Conservation (phyloP, 2,113 vertebrate genomes). For the Xyrauchen texanus region DNA sequence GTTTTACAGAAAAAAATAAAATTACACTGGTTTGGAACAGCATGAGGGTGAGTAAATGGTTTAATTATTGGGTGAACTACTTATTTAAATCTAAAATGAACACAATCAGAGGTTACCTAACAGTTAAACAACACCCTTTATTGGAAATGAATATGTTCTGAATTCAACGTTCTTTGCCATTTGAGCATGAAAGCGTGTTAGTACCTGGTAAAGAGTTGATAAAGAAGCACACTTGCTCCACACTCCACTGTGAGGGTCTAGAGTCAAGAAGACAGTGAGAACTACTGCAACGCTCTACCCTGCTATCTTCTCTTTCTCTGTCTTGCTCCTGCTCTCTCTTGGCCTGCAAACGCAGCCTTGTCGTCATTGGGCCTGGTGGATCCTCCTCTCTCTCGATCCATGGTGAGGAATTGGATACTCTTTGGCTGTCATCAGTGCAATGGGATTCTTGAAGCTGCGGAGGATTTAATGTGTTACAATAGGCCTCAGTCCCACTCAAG, state of each 20-base stretch:
- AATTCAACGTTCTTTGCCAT: no score
- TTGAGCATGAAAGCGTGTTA: no score
- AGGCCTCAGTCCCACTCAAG: no score
- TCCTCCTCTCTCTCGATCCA: constrained; percentile 60
- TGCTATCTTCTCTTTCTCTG: constrained; percentile 74
- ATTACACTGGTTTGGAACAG: no score
- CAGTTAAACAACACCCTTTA: no score
- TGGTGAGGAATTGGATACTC: constrained; percentile 43
- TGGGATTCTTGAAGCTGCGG: constrained; percentile 80
- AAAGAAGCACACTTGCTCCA: constrained; percentile 89
- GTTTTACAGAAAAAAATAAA: no score
- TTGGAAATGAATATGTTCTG: no score
- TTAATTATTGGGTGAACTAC: no score
- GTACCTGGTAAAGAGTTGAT: constrained; percentile 88
- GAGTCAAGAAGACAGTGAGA: constrained; percentile 70
- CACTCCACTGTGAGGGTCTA: constrained; percentile 84
- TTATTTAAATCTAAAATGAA: no score
- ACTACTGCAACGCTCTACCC: constrained; percentile 73
- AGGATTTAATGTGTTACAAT: neutral
- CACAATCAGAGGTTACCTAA: no score
- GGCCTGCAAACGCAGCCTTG: constrained; percentile 83
- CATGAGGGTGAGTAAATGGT: no score
- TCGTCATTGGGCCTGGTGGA: constrained; percentile 84
- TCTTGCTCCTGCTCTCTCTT: constrained; percentile 69
- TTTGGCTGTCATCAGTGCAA: constrained; percentile 75